Conservation (phyloP, 2,888 invertebrate species). For the Argyresthia goedartella region DNA sequence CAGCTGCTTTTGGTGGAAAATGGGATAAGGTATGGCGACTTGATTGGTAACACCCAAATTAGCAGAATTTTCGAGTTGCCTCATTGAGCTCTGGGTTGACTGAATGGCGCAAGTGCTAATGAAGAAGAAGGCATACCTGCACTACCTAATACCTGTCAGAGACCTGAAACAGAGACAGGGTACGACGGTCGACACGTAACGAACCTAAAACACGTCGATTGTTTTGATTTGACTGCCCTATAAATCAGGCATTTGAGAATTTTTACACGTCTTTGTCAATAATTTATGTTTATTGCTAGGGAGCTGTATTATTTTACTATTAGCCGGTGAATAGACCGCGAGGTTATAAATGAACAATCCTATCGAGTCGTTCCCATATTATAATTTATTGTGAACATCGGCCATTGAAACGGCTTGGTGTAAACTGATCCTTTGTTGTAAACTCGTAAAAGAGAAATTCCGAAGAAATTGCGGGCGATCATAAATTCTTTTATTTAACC, state of each 20-base stretch:
- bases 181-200: too few relatives aligned
- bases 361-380: constrained; percentile 26
- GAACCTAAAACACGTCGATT: too few relatives aligned
- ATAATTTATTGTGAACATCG: constrained; percentile 30
- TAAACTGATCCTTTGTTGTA: neutral
- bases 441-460: too few relatives aligned
- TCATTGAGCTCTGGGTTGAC: neutral
- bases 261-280: constrained; percentile 61
- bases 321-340: constrained; percentile 36
- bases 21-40: too few relatives aligned
- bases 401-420: neutral
- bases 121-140: too few relatives aligned
- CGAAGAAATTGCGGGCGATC: too few relatives aligned
- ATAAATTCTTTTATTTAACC: too few relatives aligned
- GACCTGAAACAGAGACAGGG: too few relatives aligned
- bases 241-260: constrained; percentile 61
- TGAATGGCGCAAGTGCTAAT: too few relatives aligned
- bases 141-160: too few relatives aligned
- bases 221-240: constrained; percentile 24
- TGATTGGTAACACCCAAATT: too few relatives aligned
- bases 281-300: constrained; percentile 41
- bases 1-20: too few relatives aligned
- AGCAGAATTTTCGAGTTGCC: neutral
- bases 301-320: constrained; percentile 51
- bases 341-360: constrained; percentile 50